phyloP scores from a whole-genome alignment of 2,888 invertebrate species.

The Ichneumoninae sp. region DNA sequence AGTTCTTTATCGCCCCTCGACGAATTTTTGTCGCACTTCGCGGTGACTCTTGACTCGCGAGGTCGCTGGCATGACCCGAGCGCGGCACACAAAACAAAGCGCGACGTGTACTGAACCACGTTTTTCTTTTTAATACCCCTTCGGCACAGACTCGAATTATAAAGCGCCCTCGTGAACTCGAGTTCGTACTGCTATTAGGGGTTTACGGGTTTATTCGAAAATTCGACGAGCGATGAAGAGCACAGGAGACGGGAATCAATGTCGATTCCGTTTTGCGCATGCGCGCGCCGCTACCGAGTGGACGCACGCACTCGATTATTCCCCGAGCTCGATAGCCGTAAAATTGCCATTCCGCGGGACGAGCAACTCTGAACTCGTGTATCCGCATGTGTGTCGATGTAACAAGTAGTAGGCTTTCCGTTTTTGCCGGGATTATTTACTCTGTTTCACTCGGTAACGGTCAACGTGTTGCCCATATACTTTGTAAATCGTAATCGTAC shows the following conservation, averaged over 20 bases:
- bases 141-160: not conserved
- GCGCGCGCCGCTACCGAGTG: not conserved
- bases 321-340: conserved; percentile 46
- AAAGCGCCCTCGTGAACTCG: conserved; percentile 14
- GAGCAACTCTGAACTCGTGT: not conserved
- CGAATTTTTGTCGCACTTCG: not conserved
- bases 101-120: not conserved
- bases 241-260: conserved; percentile 1
- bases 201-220: conserved; percentile 40
- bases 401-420: not conserved
- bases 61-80: not conserved
- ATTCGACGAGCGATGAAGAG: conserved; percentile 16
- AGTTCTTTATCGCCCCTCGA: no score
- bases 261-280: conserved; percentile 4
- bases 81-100: not conserved
- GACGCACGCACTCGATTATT: conserved; percentile 41
- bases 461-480: conserved; percentile 39
- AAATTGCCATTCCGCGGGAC: conserved; percentile 43
- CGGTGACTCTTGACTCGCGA: not conserved
- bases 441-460: conserved; percentile 18
- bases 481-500: conserved; percentile 63
- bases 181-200: conserved; percentile 28
- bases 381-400: not conserved
- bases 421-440: conserved; percentile 26
- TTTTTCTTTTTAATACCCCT: not conserved